phyloP scores from a whole-genome alignment of 2,888 invertebrate genomes.

The Leptinotarsa juncta region DNA sequence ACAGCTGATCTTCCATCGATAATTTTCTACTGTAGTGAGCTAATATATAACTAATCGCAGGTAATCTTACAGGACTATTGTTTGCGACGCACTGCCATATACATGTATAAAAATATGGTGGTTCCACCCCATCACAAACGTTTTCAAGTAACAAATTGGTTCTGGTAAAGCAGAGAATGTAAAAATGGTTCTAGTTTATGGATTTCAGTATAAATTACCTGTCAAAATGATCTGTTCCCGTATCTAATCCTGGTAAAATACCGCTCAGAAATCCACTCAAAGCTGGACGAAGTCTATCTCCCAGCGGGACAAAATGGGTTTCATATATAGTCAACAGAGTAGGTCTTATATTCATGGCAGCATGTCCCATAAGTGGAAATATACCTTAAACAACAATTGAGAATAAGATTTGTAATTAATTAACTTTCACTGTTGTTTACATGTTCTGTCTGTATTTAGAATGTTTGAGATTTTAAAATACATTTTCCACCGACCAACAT shows the following conservation, averaged over 20 bases:
- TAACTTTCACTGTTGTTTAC: background rate
- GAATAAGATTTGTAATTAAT: background rate
- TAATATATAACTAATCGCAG: slow-evolving; percentile 84
- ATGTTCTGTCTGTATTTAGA: too few relatives aligned
- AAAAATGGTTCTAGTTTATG: background rate
- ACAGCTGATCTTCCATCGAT: slow-evolving; percentile 83
- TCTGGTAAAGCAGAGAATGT: slow-evolving; percentile 57
- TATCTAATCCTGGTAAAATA: slow-evolving; percentile 87
- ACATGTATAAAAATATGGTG: slow-evolving; percentile 85
- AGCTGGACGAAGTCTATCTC: slow-evolving; percentile 80
- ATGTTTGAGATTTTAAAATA: too few relatives aligned
- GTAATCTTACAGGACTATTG: slow-evolving; percentile 82
- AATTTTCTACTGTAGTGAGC: slow-evolving; percentile 83
- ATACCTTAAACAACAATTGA: slow-evolving; percentile 70
- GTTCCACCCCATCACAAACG: slow-evolving; percentile 81
- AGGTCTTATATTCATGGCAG: slow-evolving; percentile 90
- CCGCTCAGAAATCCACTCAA: slow-evolving; percentile 90
- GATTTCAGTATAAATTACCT: slow-evolving; percentile 65
- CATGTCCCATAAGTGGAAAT: slow-evolving; percentile 89
- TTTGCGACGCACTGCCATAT: slow-evolving; percentile 89
- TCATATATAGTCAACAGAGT: slow-evolving; percentile 86
- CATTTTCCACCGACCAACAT: too few relatives aligned
- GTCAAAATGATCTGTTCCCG: slow-evolving; percentile 86
- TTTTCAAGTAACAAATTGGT: slow-evolving; percentile 75
- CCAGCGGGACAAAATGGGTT: slow-evolving; percentile 86